Evolutionary conservation across 2,888 invertebrate species (phyloP), one percentile per base, ranked within the genome.

Genomic region (Drosophila hawaiiensis): DNA sequence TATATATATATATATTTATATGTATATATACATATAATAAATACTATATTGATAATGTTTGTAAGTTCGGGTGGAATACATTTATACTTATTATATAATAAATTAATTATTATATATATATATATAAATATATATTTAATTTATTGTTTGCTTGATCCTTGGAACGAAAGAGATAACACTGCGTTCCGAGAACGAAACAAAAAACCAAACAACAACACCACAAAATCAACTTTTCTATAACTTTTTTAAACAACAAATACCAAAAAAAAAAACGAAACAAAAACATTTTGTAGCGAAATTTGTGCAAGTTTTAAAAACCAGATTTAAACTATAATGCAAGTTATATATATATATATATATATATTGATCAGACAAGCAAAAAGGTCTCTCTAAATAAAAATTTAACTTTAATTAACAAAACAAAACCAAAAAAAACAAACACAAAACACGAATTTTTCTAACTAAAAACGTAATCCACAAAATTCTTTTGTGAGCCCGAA

Each of bases 251-350:
- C 74, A 76, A 84, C 61, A 41, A 41, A 41, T 41, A 41, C 10
- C n/a, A 43, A 43, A 3, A 22, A 43, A 43, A 47, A 47, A 47
- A 14, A 47, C 22, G 1, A 25, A 47, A 47, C 49, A 43, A 41
- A 69, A 78, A 68, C 62, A 78, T 91, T 85, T 85, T 85, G 84
- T 91, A 85, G 91, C 82, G 70, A 84, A 84, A 85, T 87, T 85
- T 85, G 91, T 87, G 84, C 91, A 90, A 90, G 74, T 90, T 89
- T 89, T 89, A 86, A 84, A 90, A 88, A 74, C 28, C 55, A 80
- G 29, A 70, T 70, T 56, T 50, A 70, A 80, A 83, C 58, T 58
- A 82, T 55, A 82, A 69, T 61, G 75, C 77, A 68, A 80, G 61
- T 81, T 80, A 77, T 76, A 82, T 79, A 47, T 47, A 47, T 47